phyloP scores from a whole-genome alignment of 2,797 vertebrate species.

The Artibeus jamaicensis region DNA sequence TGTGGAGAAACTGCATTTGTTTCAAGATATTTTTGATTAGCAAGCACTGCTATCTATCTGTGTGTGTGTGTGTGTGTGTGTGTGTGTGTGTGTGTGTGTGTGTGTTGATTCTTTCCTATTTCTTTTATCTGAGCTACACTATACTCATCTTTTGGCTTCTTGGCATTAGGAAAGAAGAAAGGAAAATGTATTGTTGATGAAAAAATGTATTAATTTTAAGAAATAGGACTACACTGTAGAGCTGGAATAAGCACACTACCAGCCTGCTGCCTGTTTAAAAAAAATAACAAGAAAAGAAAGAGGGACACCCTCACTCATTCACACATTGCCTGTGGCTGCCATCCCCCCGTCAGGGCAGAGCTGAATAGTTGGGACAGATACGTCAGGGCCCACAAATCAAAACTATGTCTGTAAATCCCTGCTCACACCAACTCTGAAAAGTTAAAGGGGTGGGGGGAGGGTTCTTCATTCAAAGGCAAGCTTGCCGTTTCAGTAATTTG shows the following conservation, averaged over 20 bases:
- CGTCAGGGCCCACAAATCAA: fast-evolving
- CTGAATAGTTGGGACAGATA: neutral
- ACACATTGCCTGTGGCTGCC: too few species aligned
- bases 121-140: neutral
- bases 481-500: slow-evolving; percentile 40
- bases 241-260: neutral
- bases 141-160: neutral
- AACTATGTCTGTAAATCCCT: too few species aligned
- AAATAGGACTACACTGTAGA: neutral
- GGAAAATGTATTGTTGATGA: too few species aligned
- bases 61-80: too few species aligned
- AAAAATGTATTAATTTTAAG: too few species aligned
- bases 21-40: too few species aligned
- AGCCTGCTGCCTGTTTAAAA: neutral
- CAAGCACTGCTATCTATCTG: too few species aligned
- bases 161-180: too few species aligned
- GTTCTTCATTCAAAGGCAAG: neutral
- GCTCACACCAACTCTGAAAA: slow-evolving; percentile 28
- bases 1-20: too few species aligned
- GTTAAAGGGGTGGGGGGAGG: neutral
- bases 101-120: neutral
- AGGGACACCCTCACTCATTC: neutral
- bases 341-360: neutral
- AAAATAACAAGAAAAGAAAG: neutral
- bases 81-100: too few species aligned